Evolutionary conservation across 2,797 vertebrate genomes (phyloP).

Genomic region (Gymnopithys bicolor): DNA sequence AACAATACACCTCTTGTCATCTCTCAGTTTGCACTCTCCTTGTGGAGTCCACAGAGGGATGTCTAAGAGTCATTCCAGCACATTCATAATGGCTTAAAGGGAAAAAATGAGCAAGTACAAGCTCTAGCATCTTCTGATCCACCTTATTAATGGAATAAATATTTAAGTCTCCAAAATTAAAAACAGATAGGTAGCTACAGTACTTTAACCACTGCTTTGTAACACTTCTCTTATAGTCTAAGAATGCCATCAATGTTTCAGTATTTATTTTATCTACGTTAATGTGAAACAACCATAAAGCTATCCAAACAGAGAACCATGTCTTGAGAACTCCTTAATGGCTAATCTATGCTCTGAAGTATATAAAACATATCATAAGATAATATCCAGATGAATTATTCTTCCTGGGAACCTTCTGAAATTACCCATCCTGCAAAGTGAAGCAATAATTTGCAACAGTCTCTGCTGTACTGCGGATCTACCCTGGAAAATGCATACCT

Average conservation of each 20-base stretch:
- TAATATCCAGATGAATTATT: background rate
- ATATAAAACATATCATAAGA: background rate
- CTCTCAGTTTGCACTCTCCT: background rate
- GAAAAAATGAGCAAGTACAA: background rate
- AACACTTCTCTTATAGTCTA: background rate
- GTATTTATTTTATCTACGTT: background rate
- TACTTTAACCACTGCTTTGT: background rate
- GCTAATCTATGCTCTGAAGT: background rate
- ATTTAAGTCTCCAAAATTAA: background rate
- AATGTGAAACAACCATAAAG: slow-evolving; percentile 1
- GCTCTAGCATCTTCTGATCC: background rate
- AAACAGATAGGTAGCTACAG: background rate
- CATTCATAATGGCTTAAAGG: background rate
- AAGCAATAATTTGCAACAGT: background rate
- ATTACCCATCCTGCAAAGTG: background rate
- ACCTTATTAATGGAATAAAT: background rate
- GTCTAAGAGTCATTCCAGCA: background rate
- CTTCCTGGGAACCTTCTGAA: background rate
- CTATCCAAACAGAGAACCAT: background rate
- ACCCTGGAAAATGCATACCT: background rate
- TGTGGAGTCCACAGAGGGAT: background rate
- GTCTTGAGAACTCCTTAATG: background rate
- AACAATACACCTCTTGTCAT: background rate
- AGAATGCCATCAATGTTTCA: background rate
- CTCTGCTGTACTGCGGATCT: background rate